Conservation (phyloP, 2,113 vertebrate genomes). For the Cyphomyrus discorhynchus region DNA sequence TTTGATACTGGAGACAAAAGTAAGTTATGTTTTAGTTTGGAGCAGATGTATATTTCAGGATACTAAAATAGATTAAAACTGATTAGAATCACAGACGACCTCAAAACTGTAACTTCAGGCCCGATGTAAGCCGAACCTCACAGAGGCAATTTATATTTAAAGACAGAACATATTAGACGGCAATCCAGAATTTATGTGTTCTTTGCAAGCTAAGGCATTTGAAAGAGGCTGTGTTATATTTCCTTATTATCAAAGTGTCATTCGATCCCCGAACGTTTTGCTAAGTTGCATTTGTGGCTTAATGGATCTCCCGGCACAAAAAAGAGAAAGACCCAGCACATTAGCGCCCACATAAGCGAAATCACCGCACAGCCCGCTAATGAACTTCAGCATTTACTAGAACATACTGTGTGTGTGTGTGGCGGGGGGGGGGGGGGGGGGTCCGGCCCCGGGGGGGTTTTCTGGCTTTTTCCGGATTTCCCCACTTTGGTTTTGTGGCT, state of each 20-base stretch:
- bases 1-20: not conserved
- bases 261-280: not conserved
- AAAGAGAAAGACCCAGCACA: not conserved
- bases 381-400: not conserved
- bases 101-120: not conserved
- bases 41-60: not conserved
- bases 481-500: not conserved
- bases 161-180: not conserved
- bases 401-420: not conserved
- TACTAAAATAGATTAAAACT: not conserved
- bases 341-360: slow-evolving; percentile 4
- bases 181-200: not conserved
- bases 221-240: slow-evolving; percentile 5
- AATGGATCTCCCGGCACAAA: not conserved
- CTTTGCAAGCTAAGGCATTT: slow-evolving; percentile 14
- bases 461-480: not conserved
- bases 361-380: not conserved
- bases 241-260: slow-evolving; percentile 19
- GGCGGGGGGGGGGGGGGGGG: not conserved
- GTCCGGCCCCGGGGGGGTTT: not conserved
- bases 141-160: not conserved
- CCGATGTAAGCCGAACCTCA: not conserved
- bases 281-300: slow-evolving; percentile 6
- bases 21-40: not conserved
- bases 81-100: not conserved